phyloP scores from a whole-genome alignment of 2,113 vertebrate genomes.

The Actenoides hombroni region DNA sequence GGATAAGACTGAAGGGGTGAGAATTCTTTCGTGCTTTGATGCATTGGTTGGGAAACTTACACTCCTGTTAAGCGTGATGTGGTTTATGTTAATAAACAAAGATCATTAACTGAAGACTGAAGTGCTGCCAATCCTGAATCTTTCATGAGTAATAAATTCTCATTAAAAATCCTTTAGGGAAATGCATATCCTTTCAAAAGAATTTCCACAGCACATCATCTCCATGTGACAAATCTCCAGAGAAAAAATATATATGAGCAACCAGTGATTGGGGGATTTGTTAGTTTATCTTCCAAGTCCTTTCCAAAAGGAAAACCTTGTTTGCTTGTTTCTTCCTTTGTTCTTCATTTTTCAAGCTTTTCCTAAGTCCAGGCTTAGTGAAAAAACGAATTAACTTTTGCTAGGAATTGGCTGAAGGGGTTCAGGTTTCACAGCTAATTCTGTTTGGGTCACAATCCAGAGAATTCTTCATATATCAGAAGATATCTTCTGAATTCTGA shows the following conservation, averaged over 20 bases:
- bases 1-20: not conserved
- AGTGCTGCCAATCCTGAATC: constrained; percentile 58
- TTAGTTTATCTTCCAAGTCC: constrained; percentile 34
- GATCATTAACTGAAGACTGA: constrained; percentile 51
- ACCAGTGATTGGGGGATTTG: not conserved
- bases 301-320: not conserved
- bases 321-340: not conserved
- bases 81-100: constrained; percentile 61
- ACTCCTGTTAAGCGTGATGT: constrained; percentile 16
- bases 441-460: not conserved
- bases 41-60: constrained; percentile 27
- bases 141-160: constrained; percentile 61
- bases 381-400: not conserved
- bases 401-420: not conserved
- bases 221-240: constrained; percentile 25
- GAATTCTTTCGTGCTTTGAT: constrained; percentile 24
- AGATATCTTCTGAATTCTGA: not conserved
- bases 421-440: not conserved
- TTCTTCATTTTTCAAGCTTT: not conserved
- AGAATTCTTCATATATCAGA: not conserved
- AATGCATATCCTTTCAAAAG: constrained; percentile 39
- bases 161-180: constrained; percentile 55
- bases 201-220: constrained; percentile 30
- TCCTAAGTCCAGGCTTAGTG: not conserved
- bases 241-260: not conserved